Percentiles rank a stretch among this genome's conserved stretches.
Evolutionary conservation across 2,113 vertebrate genomes (phyloP).

Genomic region (Peucedramus taeniatus): DNA sequence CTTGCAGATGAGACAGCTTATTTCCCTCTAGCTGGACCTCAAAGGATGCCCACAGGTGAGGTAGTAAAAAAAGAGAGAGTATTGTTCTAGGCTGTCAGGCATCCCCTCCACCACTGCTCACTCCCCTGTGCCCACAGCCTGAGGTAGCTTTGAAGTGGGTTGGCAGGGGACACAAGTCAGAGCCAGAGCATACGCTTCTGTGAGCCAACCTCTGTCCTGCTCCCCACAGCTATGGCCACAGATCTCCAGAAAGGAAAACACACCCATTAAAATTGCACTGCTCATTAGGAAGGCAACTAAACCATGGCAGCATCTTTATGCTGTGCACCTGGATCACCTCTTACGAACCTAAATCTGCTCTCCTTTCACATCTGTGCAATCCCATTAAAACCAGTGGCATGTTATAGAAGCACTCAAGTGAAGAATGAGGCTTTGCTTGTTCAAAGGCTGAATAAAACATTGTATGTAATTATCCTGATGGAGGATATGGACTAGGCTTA

Average conservation of each 20-base stretch:
- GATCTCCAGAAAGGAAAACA: neutral
- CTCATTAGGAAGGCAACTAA: neutral
- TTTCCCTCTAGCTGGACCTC: neutral
- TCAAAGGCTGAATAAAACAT: neutral
- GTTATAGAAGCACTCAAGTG: neutral
- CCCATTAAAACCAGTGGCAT: neutral
- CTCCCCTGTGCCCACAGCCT: rapidly evolving
- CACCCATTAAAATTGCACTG: neutral
- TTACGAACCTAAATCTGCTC: neutral
- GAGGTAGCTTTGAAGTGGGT: slow-evolving; percentile 2
- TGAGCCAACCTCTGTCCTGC: neutral
- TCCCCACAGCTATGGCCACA: neutral
- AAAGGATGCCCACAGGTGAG: neutral
- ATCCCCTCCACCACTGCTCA: neutral
- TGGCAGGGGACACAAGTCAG: neutral
- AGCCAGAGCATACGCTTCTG: rapidly evolving
- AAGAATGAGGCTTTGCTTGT: neutral
- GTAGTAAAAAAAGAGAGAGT: neutral
- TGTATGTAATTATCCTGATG: neutral
- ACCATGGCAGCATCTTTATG: neutral
- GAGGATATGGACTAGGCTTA: neutral
- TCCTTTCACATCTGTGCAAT: neutral
- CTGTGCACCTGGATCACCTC: neutral
- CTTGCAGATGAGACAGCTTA: neutral
- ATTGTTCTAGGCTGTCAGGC: slow-evolving; percentile 22